A percentile compares a stretch with the other conserved stretches of the same genome.
Conservation (phyloP, 2,888 invertebrate species). For the Pollenia labialis region DNA sequence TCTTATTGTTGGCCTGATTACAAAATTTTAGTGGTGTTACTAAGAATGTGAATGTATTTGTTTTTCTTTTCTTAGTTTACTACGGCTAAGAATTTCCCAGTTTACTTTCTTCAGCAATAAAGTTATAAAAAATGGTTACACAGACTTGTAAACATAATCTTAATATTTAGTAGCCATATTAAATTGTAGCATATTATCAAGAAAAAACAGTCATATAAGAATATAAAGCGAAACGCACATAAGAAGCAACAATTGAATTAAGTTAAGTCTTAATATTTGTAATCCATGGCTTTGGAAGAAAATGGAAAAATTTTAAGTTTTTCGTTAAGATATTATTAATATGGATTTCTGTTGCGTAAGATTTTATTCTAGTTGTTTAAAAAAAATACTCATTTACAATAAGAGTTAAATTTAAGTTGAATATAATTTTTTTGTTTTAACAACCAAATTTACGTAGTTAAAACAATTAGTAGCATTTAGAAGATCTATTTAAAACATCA, state of each 20-base stretch:
- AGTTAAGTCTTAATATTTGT: slow-evolving; percentile 6
- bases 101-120: slow-evolving; percentile 24
- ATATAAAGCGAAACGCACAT: not conserved
- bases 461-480: too few relatives aligned
- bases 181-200: slow-evolving; percentile 1
- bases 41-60: not conserved
- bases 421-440: too few relatives aligned
- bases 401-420: too few relatives aligned
- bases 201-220: not conserved
- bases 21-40: not conserved
- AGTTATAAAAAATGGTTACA: not conserved
- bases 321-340: slow-evolving; percentile 16
- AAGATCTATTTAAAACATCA: too few relatives aligned
- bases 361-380: too few relatives aligned
- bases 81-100: slow-evolving; percentile 53
- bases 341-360: slow-evolving; percentile 4
- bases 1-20: not conserved
- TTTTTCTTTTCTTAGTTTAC: slow-evolving; percentile 32
- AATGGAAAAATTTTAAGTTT: not conserved
- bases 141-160: not conserved
- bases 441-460: too few relatives aligned
- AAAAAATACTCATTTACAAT: too few relatives aligned
- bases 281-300: not conserved
- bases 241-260: slow-evolving; percentile 35
- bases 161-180: slow-evolving; percentile 4